Evolutionary conservation across 1,140 invertebrate species (phyloP), one percentile per base, ranked within the genome.

Genomic region (Asobara japonica): DNA sequence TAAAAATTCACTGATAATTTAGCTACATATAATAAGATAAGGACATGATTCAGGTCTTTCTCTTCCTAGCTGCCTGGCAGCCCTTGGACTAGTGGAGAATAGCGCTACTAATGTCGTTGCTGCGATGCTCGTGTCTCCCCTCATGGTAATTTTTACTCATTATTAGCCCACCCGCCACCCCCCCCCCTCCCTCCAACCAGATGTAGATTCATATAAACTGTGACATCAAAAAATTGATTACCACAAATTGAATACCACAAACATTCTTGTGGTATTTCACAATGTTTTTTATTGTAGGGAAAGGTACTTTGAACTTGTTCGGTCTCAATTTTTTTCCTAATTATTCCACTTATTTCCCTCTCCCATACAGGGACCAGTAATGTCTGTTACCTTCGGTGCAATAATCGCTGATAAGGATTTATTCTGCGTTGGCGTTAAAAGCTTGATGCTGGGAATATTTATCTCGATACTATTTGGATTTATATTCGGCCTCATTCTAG

Each of bases 91-190:
- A 31, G 88, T 94, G 2, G 94, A 96, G 82, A 92, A 94, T 80
- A 95, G 91, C 72, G 91, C 94, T 1, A 93, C 95, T 1, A 92
- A 94, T 79, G 91, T 96, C 65, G 94, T 95, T 25, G 94, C 95
- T 16, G 94, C 93, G 51, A 96, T 96, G 95, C 86, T 96, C 72
- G 93, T 96, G 1, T 96, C 94, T 1, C 95, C 95, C 0, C 87
- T 96, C 2, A 96, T 96, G 94, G 91, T 88, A 84, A 30, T 48
- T 27, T 11, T 72, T 30, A 16, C 18, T n/a, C 18, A 51, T 27
- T 48, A 31, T 20, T 56, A 16, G n/a, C n/a, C n/a, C n/a, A n/a
- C n/a, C n/a, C n/a, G n/a, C n/a, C n/a, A n/a, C n/a, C n/a, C n/a
- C n/a, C n/a, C n/a, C n/a, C n/a, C n/a, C n/a, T n/a, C n/a, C n/a